Evolutionary conservation across 2,113 vertebrate species (phyloP).

Genomic region (Sapajus apella): DNA sequence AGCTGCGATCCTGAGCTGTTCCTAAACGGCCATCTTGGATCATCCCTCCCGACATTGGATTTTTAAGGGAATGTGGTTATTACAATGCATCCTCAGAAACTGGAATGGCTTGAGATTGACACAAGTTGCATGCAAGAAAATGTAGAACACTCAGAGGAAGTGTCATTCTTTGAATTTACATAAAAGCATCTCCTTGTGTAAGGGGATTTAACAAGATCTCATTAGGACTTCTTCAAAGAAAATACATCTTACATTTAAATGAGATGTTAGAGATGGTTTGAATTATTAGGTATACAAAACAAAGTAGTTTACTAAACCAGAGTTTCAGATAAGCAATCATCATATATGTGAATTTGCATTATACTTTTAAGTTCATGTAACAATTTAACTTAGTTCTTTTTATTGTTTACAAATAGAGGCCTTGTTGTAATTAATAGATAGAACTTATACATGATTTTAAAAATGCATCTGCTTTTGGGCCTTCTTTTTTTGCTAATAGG

Average conservation of each 20-base stretch:
- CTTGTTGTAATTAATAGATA: not conserved
- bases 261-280: not conserved
- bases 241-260: constrained; percentile 28
- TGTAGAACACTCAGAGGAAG: not conserved
- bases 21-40: no score
- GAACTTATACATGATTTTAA: not conserved
- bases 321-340: not conserved
- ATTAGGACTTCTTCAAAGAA: not conserved
- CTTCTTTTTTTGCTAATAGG: not conserved
- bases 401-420: not conserved
- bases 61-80: not conserved
- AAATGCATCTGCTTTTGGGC: not conserved
- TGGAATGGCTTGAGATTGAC: not conserved
- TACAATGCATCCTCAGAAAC: not conserved
- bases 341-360: not conserved
- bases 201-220: not conserved
- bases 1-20: no score
- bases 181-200: not conserved
- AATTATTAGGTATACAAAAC: constrained; percentile 9
- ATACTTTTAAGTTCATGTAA: constrained; percentile 16
- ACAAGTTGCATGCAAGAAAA: not conserved
- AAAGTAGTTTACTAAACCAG: constrained; percentile 14
- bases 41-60: not conserved
- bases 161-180: not conserved
- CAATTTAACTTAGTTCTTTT: not conserved